Base-by-base conservation (phyloP, 2,888 invertebrate genomes). In the Iselma pallidipennis region DNA sequence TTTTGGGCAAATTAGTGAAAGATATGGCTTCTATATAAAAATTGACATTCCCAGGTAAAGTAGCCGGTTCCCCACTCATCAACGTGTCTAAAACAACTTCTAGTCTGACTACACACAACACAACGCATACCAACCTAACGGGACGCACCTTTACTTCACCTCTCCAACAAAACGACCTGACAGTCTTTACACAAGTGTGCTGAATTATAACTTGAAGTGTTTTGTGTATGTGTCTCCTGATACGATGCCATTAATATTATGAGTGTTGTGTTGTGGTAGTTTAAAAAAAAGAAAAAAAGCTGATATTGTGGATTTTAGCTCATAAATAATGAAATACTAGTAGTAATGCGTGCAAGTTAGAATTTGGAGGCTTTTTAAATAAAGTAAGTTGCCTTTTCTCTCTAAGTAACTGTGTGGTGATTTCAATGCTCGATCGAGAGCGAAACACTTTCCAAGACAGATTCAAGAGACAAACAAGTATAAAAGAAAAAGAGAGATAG, bases 131-230 rank as follows among this genome's bases (percentile, higher is more conserved):
- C 79, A 73, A 77, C 70, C 72, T 80, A 80, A 80, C 80, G 80
- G 80, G 77, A 79, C 77, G 78, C 77, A 74, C 77, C 77, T 78
- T 70, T 71, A 76, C 76, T 74, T 77, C 75, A 76, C 79, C 77
- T 77, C 77, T 71, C 74, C 64, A 59, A 58, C 55, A 19, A 25
- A 4, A 49, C 62, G 69, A 68, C 69, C 65, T 66, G 65, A 67
- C 71, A 68, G 66, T 68, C 71, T 62, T 59, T 66, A 60, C 33
- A 63, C 33, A 63, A 54, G 51, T 52, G 60, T 64, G 65, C 60
- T 57, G 53, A 55, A 59, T 59, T 42, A 61, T n/a, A n/a, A n/a
- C n/a, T 67, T 54, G 61, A 57, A 60, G 49, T 61, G 51, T 31
- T 49, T 23, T 48, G 10, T 21, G 21, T 26, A 19, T 12, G 48